Evolutionary conservation across 1,140 invertebrate species (phyloP), one percentile per base, ranked within the genome.

Genomic region (Melanaphis sacchari): DNA sequence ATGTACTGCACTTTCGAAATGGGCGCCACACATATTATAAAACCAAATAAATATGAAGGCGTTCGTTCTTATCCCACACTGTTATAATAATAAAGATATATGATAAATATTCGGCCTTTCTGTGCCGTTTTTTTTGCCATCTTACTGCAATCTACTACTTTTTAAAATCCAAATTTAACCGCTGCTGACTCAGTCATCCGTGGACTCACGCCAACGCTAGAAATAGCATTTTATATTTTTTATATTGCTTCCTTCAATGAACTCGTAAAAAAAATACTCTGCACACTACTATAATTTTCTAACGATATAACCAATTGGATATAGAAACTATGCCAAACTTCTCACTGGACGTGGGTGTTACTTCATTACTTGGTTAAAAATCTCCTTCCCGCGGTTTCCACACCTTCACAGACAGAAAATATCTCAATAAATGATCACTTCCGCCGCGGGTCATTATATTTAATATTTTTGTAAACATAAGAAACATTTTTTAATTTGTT

Each of bases 81-180:
- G 76, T 46, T 36, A 49, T 82, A 81, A 81, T 89, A 76, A 66
- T 88, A 88, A 88, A 91, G 38, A 46, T 31, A 11, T 38, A 92
- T n/a, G 52, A 81, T 76, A 81, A 92, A n/a, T 43, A 81, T 82
- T 49, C 91, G 81, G 76, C 81, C 81, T 93, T 93, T 85, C 81
- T 84, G 22, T 93, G 81, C 91, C 26, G 81, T 84, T 52, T 92
- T 81, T 91, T 92, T 90, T 90, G 11, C 24, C 36, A 36, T 92
- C 52, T 49, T 84, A 31, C 52, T 54, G 40, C 46, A 15, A 81
- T 93, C 91, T 93, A 85, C 76, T 49, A 84, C 38, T 85, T 93
- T 93, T 93, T 84, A 81, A 26, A 91, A 93, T 93, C 91, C 76
- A 52, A 82, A 84, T 93, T 93, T 93, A 93, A 93, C 81, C 46